phyloP scores from a whole-genome alignment of 2,888 invertebrate genomes.

The Pammene aurita region DNA sequence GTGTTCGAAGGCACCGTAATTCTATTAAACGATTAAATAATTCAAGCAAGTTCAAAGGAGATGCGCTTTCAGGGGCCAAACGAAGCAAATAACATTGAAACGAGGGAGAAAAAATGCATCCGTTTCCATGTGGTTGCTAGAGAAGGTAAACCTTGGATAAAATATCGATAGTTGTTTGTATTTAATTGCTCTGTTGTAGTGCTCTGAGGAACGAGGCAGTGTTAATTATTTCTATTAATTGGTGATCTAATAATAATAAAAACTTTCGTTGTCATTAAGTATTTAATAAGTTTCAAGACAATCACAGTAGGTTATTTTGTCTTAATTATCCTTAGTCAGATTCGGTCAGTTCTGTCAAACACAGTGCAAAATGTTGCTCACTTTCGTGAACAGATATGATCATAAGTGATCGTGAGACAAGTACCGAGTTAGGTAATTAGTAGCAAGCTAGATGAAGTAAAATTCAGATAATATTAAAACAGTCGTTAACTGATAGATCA shows the following conservation, averaged over 20 bases:
- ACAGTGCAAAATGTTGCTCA: too few species aligned
- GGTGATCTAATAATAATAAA: too few species aligned
- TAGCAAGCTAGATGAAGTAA: too few species aligned
- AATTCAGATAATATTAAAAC: neutral
- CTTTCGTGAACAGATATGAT: too few species aligned
- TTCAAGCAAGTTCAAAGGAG: constrained; percentile 79
- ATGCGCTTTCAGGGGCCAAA: constrained; percentile 78
- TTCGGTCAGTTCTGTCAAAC: too few species aligned
- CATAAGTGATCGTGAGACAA: too few species aligned
- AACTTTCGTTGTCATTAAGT: too few species aligned
- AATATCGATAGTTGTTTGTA: constrained; percentile 50
- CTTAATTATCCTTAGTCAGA: too few species aligned
- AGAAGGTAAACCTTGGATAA: constrained; percentile 32
- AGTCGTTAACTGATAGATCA: neutral
- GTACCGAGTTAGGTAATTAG: too few species aligned
- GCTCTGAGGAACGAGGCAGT: neutral
- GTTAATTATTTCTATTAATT: too few species aligned
- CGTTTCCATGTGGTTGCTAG: constrained; percentile 55
- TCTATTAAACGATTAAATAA: constrained; percentile 82
- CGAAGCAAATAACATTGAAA: constrained; percentile 73
- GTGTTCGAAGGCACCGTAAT: constrained; percentile 69
- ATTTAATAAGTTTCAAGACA: too few species aligned
- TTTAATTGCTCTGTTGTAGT: neutral
- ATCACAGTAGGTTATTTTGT: too few species aligned
- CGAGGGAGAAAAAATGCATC: constrained; percentile 65